A percentile compares a stretch with the other conserved stretches of the same genome.
phyloP scores from a whole-genome alignment of 2,888 invertebrate genomes.

The Augiades crinisus region DNA sequence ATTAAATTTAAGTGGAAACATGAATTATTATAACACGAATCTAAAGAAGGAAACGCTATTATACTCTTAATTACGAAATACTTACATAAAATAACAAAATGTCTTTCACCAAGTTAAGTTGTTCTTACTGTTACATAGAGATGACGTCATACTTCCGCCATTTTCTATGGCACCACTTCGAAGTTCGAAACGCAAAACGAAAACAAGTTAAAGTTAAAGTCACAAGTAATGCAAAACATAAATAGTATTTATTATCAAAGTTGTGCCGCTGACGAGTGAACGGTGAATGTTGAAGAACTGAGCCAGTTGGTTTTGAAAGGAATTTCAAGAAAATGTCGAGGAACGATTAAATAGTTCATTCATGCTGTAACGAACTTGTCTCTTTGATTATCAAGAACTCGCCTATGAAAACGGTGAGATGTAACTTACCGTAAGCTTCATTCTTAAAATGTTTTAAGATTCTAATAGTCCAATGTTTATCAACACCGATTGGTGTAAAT shows the following conservation, averaged over 20 bases:
- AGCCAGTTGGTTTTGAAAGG: not conserved
- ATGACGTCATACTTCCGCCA: constrained; percentile 38
- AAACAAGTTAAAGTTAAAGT: constrained; percentile 27
- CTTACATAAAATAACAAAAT: constrained; percentile 78
- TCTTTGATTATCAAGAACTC: too few species aligned
- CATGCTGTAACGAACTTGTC: too few species aligned
- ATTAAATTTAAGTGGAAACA: constrained; percentile 80
- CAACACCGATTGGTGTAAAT: too few species aligned
- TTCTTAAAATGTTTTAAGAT: too few species aligned
- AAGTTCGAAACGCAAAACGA: constrained; percentile 32
- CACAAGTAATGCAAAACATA: constrained; percentile 35
- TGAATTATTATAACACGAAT: constrained; percentile 80
- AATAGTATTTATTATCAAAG: constrained; percentile 41
- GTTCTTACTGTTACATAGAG: constrained; percentile 28
- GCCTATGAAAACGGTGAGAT: too few species aligned
- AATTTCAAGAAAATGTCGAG: too few species aligned
- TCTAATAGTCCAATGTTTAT: too few species aligned
- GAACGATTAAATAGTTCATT: too few species aligned
- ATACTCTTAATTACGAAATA: constrained; percentile 78
- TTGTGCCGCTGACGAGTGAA: constrained; percentile 47
- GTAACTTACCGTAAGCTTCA: too few species aligned
- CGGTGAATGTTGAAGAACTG: constrained; percentile 38
- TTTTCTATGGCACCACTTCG: constrained; percentile 53
- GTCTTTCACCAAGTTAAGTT: constrained; percentile 71
- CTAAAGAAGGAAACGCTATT: constrained; percentile 80